These are phyloP conservation scores for Ctenoplectra terminalis DNA, from an alignment of 1,140 invertebrate species.

Conservation along the genomic window DNA sequence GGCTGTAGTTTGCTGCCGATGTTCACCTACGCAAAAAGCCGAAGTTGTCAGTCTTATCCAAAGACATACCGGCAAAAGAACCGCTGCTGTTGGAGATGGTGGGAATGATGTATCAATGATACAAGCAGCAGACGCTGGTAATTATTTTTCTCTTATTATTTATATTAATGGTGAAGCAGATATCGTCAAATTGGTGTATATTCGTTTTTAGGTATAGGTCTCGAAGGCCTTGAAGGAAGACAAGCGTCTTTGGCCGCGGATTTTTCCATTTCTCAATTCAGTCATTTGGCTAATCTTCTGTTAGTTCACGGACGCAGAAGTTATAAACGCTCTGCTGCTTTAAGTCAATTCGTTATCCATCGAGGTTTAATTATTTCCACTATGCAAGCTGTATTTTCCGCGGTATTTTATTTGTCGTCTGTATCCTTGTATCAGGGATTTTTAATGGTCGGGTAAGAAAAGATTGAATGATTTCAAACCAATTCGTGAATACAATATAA, in stretches of 20 bases:
- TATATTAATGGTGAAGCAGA: not conserved
- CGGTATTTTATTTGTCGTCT: conserved; percentile 99
- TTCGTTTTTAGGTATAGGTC: conserved; percentile 91
- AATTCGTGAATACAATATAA: not conserved
- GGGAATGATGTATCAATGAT: conserved; percentile 96
- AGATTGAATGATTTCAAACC: conserved; percentile 1
- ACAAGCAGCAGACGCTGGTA: conserved; percentile 96
- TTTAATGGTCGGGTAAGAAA: conserved; percentile 96
- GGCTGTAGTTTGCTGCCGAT: conserved; percentile 97
- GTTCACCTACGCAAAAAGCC: conserved; percentile 99
- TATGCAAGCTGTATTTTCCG: conserved; percentile 99
- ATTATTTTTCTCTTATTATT: conserved; percentile 15
- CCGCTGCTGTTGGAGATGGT: conserved; percentile 92
- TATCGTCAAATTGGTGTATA: not conserved
- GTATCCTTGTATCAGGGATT: conserved; percentile 99
- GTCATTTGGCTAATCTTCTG: conserved; percentile 92
- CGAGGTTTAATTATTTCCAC: conserved; percentile 98
- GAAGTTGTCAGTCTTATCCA: conserved; percentile 96
- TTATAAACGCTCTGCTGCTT: conserved; percentile 97
- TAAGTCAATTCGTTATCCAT: conserved; percentile 99
- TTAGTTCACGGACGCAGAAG: conserved; percentile 97
- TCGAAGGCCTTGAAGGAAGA: conserved; percentile 96
- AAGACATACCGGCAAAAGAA: conserved; percentile 92
- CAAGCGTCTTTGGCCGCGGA: conserved; percentile 99
- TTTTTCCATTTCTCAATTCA: conserved; percentile 98